Evolutionary conservation across 2,888 invertebrate genomes (phyloP).

Genomic region (Ectobius pallidus): DNA sequence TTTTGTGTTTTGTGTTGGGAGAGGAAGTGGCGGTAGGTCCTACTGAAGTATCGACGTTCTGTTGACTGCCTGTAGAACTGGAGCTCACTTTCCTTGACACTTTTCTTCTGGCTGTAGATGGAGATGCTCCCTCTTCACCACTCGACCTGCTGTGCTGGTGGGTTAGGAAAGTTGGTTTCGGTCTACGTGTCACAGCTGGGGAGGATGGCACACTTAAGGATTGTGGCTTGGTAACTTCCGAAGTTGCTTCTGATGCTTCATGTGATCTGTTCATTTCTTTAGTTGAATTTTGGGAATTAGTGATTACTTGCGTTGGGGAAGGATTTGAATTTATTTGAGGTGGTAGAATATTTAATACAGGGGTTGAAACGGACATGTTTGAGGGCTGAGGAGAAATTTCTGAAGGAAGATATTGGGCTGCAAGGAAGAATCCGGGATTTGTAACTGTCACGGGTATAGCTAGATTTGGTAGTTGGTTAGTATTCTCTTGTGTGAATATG

Average conservation of each 20-base stretch:
- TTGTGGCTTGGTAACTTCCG: background rate
- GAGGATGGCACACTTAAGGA: background rate
- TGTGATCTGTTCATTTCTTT: background rate
- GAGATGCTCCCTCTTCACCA: constrained; percentile 4
- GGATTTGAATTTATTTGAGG: background rate
- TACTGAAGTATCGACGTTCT: background rate
- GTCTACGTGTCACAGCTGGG: background rate
- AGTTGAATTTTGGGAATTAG: background rate
- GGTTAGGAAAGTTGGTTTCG: background rate
- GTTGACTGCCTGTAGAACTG: background rate
- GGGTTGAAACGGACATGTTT: background rate
- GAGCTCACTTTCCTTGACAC: background rate
- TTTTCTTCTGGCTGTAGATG: background rate
- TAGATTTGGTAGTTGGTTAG: too few species aligned
- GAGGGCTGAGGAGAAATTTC: too few species aligned
- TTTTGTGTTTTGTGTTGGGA: constrained; percentile 7
- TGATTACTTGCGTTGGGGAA: background rate
- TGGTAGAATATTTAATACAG: background rate
- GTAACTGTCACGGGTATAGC: background rate
- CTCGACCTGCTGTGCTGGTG: constrained; percentile 4
- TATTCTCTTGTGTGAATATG: too few species aligned
- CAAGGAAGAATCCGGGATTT: background rate
- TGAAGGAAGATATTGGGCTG: too few species aligned
- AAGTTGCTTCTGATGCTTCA: background rate
- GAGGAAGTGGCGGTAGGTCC: background rate